Evolutionary conservation across 2,797 vertebrate species (phyloP).

Genomic region (Acestrorhynchus altus): DNA sequence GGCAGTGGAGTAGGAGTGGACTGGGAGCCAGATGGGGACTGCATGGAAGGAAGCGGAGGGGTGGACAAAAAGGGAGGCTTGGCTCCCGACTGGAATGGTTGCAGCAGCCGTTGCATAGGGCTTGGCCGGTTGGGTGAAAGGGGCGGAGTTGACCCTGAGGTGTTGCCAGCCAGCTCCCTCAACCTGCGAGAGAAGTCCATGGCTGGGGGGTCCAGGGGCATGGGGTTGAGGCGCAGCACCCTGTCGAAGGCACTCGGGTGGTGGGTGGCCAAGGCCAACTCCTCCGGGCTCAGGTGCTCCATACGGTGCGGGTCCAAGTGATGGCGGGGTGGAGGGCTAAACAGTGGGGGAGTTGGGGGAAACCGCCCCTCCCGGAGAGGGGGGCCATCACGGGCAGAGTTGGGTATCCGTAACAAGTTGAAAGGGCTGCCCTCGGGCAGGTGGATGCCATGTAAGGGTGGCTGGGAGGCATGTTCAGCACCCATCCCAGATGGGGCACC

Average conservation of each 20-base stretch:
- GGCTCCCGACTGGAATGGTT: conserved; percentile 94
- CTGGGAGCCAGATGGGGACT: conserved; percentile 92
- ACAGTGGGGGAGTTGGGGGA: conserved; percentile 96
- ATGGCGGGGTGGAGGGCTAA: conserved; percentile 97
- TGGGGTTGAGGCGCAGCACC: conserved; percentile 99
- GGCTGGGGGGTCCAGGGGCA: conserved; percentile 96
- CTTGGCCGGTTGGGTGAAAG: conserved; percentile 95
- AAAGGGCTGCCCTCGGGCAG: conserved; percentile 98
- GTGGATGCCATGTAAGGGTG: conserved; percentile 97
- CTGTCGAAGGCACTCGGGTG: conserved; percentile 99
- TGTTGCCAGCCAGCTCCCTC: conserved; percentile 98
- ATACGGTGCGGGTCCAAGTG: conserved; percentile 95
- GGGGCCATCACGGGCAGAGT: conserved; percentile 89
- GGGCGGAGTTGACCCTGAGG: conserved; percentile 91
- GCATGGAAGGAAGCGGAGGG: conserved; percentile 93
- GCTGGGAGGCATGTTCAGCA: conserved; percentile 94
- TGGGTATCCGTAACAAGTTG: conserved; percentile 97
- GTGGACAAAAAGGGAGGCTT: conserved; percentile 96
- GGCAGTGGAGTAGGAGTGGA: conserved; percentile 78
- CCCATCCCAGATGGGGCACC: conserved; percentile 94
- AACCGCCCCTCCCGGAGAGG: conserved; percentile 91
- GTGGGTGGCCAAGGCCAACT: conserved; percentile 98
- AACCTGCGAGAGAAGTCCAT: conserved; percentile 99
- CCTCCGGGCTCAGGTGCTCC: conserved; percentile 97
- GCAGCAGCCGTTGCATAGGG: conserved; percentile 98